Evolutionary conservation across 2,797 vertebrate genomes (phyloP).

Genomic region (Diceros bicornis): DNA sequence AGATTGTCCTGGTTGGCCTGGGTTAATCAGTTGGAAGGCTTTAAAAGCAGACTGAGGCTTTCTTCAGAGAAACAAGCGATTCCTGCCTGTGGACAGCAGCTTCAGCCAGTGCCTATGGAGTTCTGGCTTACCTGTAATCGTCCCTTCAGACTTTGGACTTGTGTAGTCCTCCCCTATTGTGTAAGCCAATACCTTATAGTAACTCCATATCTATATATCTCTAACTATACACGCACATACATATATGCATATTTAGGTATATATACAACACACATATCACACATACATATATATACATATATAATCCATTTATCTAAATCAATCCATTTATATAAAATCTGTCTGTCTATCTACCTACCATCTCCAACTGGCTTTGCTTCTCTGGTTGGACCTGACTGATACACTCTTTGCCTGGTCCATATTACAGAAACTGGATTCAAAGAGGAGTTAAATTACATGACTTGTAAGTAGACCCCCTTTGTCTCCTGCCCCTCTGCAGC

Average conservation of each 20-base stretch:
- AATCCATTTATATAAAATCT: background rate
- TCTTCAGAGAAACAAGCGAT: background rate
- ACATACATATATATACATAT: background rate
- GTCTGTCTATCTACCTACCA: background rate
- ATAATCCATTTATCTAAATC: background rate
- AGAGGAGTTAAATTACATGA: background rate
- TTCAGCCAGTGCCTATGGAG: background rate
- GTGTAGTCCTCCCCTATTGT: no score
- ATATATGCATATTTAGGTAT: background rate
- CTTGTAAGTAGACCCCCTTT: background rate
- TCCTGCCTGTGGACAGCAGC: background rate
- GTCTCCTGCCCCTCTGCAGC: background rate
- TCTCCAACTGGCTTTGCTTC: background rate
- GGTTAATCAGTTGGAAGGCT: background rate
- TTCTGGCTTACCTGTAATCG: background rate
- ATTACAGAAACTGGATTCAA: background rate
- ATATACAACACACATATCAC: background rate
- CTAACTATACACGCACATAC: background rate
- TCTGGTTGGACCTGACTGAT: background rate
- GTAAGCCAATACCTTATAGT: background rate
- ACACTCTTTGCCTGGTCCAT: background rate
- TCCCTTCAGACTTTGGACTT: slow-evolving; percentile 2
- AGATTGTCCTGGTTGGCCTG: background rate
- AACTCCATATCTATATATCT: background rate
- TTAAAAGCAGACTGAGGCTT: background rate